Base-by-base conservation (phyloP, 2,888 invertebrate genomes). In the Leptogaster cylindrica region DNA sequence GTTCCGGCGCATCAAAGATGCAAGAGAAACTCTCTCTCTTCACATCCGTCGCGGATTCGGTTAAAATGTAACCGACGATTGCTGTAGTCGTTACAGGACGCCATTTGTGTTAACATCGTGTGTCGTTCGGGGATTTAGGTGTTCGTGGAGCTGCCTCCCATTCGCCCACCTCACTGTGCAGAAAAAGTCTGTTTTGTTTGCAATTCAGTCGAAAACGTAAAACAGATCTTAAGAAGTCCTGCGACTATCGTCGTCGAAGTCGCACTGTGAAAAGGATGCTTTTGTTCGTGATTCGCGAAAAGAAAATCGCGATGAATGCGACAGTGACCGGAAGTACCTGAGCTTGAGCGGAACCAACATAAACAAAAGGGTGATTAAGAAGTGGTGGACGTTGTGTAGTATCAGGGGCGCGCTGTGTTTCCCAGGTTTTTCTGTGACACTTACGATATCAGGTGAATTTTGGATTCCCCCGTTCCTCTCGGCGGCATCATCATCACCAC, bases 51-150 rank as follows among this genome's bases (percentile, higher is more conserved):
- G 23, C 46, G 10, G 46, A 20, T 20, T n/a, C 46, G 46, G 46
- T 46, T 20, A n/a, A n/a, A 20, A 44, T 44, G 44, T 44, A 44
- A 44, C 44, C 44, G 20, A 18, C 44, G 4, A 44, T 16, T 44
- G 44, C 23, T 50, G 25, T 3, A 55, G 55, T 55, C 33, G 55
- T 55, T 55, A 20, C 36, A 33, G 36, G 23, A 33, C 55, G 55
- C 33, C 36, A 18, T 16, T 55, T 18, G 33, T 31, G 23, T 31
- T 31, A 33, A 18, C 20, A 36, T 36, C 52, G 33, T 14, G 31
- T 4, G 1, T 10, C 20, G 44, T 44, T 14, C 20, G 18, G 16
- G 44, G 41, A 7, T 44, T 44, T 2, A 44, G n/a, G 44, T 18
- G 0, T 12, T 10, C 44, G 44, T 20, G 10, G 7, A 16, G n/a